Evolutionary conservation across 1,140 invertebrate genomes (phyloP).

Genomic region (Drosophila ironensis): DNA sequence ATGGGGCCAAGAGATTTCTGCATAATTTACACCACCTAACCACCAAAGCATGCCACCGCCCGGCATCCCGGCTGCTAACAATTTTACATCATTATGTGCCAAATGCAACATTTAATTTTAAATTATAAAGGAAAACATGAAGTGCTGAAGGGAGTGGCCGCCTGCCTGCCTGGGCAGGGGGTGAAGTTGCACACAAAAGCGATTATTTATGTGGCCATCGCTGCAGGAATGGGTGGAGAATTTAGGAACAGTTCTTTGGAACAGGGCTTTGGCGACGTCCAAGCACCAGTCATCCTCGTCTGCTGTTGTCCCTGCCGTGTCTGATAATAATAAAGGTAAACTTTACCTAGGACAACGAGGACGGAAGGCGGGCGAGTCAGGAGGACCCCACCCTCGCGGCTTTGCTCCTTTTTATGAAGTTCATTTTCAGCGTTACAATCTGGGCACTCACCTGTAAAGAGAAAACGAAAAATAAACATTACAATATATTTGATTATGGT

Average conservation of each 20-base stretch:
- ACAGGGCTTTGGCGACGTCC: slow-evolving; percentile 20
- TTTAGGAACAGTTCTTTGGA: slow-evolving; percentile 29
- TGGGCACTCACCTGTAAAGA: slow-evolving; percentile 67
- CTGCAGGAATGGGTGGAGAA: background rate
- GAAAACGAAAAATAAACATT: slow-evolving; percentile 67
- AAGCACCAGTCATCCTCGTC: slow-evolving; percentile 18
- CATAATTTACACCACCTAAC: slow-evolving; percentile 53
- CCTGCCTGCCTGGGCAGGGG: background rate
- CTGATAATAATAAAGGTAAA: slow-evolving; percentile 75
- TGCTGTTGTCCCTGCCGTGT: slow-evolving; percentile 52
- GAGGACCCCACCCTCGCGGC: background rate
- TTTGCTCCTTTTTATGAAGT: slow-evolving; percentile 56
- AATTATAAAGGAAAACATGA: slow-evolving; percentile 70
- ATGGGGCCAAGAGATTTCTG: slow-evolving; percentile 18
- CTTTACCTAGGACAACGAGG: slow-evolving; percentile 35
- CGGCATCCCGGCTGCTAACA: slow-evolving; percentile 51
- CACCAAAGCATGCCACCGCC: background rate
- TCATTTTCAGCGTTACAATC: slow-evolving; percentile 33
- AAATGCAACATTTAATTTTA: slow-evolving; percentile 79
- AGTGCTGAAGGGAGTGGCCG: slow-evolving; percentile 12
- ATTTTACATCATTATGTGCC: slow-evolving; percentile 75
- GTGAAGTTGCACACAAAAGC: slow-evolving; percentile 59
- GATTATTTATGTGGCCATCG: slow-evolving; percentile 64
- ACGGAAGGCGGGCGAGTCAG: background rate
- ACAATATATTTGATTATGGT: slow-evolving; percentile 77